Percentiles rank a stretch among this genome's conserved stretches.
These are phyloP conservation scores for Boulengeromyrus knoepffleri DNA, from an alignment of 2,113 vertebrate genomes.

Conservation along the genomic window DNA sequence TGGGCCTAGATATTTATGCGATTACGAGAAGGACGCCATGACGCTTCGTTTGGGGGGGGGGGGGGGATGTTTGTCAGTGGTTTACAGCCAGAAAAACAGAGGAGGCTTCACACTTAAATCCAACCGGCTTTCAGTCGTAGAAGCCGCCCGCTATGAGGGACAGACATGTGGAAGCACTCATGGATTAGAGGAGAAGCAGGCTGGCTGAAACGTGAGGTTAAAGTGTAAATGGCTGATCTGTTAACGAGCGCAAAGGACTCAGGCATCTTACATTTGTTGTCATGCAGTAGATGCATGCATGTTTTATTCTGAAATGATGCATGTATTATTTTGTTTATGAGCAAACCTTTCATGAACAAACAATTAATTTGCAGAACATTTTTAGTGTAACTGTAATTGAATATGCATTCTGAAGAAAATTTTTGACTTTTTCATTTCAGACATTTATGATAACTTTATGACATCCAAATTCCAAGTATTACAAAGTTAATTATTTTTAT, in stretches of 20 bases:
- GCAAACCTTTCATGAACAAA: not conserved
- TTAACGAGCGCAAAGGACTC: conserved; percentile 55
- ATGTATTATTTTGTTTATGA: not conserved
- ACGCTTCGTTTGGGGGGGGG: not conserved
- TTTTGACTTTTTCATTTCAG: not conserved
- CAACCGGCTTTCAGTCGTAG: conserved; percentile 32
- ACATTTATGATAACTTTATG: not conserved
- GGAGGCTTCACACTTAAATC: conserved; percentile 13
- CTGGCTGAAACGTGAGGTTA: conserved; percentile 50
- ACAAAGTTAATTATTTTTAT: not conserved
- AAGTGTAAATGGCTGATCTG: conserved; percentile 59
- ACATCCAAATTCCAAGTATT: not conserved
- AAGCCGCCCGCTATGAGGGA: conserved; percentile 36
- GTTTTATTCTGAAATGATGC: not conserved
- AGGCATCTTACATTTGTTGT: conserved; percentile 49
- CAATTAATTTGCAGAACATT: not conserved
- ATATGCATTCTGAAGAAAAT: not conserved
- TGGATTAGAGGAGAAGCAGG: conserved; percentile 39
- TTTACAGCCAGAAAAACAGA: conserved; percentile 24
- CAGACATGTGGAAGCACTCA: conserved; percentile 61
- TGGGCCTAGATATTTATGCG: not conserved
- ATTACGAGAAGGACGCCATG: not conserved
- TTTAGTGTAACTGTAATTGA: not conserved
- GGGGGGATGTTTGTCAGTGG: conserved; percentile 18
- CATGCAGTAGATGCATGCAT: not conserved